These are phyloP conservation scores for Brevimyrus niger DNA, from an alignment of 2,113 vertebrate species.

Conservation along the genomic window DNA sequence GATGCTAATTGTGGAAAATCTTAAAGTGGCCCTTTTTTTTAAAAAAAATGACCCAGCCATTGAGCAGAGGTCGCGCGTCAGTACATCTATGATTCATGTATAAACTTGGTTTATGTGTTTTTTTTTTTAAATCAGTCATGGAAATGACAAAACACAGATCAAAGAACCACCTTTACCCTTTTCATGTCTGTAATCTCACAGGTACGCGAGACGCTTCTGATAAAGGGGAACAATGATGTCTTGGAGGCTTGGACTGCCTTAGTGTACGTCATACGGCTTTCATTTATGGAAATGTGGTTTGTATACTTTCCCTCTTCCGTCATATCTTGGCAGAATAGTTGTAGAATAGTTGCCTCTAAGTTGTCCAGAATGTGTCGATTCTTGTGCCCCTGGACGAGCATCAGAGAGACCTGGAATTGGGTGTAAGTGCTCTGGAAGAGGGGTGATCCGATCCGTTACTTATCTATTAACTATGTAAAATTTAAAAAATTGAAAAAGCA, in stretches of 20 bases:
- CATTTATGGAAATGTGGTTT: not conserved
- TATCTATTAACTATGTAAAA: not conserved
- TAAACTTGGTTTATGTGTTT: not conserved
- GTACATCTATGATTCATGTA: not conserved
- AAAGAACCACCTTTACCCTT: not conserved
- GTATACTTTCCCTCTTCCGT: not conserved
- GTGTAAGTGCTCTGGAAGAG: not conserved
- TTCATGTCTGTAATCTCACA: not conserved
- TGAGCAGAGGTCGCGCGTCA: not conserved
- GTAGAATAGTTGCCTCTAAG: not conserved
- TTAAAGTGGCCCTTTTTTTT: not conserved
- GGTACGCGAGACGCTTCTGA: not conserved
- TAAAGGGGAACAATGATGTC: not conserved
- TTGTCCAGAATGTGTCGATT: not conserved
- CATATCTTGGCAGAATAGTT: not conserved
- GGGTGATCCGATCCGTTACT: not conserved
- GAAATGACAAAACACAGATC: not conserved
- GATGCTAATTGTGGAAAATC: not conserved
- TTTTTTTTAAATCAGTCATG: not conserved
- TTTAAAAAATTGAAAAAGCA: not conserved
- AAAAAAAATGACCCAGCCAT: not conserved
- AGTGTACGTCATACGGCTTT: not conserved
- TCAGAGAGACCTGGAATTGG: not conserved
- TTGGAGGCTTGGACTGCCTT: not conserved
- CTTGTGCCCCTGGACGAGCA: not conserved